Evolutionary conservation across 2,888 invertebrate species (phyloP).

Genomic region (Mythimna vitellina): DNA sequence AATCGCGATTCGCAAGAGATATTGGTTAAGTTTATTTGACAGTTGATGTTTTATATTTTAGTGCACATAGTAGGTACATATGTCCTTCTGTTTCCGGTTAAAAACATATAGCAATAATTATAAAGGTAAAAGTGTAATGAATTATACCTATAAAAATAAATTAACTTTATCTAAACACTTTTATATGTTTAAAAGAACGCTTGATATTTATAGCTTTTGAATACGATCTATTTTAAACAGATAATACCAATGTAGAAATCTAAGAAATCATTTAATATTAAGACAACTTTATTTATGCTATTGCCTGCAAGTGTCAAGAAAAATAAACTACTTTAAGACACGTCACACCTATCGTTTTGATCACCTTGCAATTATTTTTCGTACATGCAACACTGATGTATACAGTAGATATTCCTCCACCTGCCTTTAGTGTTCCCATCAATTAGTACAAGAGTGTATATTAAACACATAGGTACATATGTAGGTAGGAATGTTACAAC

Average conservation of each 20-base stretch:
- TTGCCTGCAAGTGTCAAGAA: background rate
- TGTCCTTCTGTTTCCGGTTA: constrained; percentile 7
- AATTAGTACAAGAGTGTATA: constrained; percentile 38
- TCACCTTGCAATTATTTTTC: constrained; percentile 1
- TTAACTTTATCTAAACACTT: background rate
- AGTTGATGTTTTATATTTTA: constrained; percentile 7
- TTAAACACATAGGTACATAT: constrained; percentile 16
- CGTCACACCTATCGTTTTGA: constrained; percentile 5
- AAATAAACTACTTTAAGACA: background rate
- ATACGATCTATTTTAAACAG: background rate
- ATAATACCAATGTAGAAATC: background rate
- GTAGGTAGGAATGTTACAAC: constrained; percentile 19
- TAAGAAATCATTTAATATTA: background rate
- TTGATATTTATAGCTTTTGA: background rate
- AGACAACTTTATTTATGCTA: background rate
- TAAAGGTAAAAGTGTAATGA: constrained; percentile 3
- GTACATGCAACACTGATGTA: constrained; percentile 14
- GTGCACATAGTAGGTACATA: background rate
- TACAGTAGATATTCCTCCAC: constrained; percentile 10
- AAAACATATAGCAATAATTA: constrained; percentile 5
- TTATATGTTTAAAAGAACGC: background rate
- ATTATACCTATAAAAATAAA: constrained; percentile 19
- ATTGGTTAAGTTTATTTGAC: constrained; percentile 28
- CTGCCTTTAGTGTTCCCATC: constrained; percentile 38
- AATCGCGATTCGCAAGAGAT: constrained; percentile 47